Evolutionary conservation across 2,113 vertebrate species (phyloP).

Genomic region (Damaliscus lunatus): DNA sequence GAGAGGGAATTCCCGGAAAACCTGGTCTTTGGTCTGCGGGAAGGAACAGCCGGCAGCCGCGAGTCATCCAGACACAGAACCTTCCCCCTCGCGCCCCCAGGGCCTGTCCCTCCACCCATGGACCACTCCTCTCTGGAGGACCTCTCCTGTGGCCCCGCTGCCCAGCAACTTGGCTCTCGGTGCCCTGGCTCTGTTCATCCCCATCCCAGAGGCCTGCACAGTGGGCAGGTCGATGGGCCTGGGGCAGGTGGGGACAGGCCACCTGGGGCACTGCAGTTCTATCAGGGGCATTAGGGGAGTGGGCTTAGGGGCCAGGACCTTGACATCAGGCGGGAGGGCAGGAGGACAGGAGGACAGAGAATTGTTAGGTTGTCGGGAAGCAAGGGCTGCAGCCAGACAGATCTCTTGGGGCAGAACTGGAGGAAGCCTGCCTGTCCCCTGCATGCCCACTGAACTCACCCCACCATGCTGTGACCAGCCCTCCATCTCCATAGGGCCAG

Average conservation of each 20-base stretch:
- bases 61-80: neutral
- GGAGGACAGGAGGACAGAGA: too few relatives aligned
- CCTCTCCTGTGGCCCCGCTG: neutral
- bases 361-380: neutral
- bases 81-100: fast-evolving
- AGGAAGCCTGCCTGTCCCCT: neutral
- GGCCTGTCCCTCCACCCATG: neutral
- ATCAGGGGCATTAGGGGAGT: neutral
- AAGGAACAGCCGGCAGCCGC: fast-evolving
- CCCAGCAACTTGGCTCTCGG: neutral
- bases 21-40: neutral
- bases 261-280: neutral
- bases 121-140: neutral
- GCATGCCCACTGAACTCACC: neutral
- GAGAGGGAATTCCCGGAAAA: fast-evolving
- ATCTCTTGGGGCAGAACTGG: neutral
- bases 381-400: too few relatives aligned
- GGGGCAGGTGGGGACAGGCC: neutral
- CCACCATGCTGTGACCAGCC: neutral
- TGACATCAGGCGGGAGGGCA: fast-evolving
- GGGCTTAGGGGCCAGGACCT: neutral
- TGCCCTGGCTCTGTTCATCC: neutral
- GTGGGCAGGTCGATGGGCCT: fast-evolving
- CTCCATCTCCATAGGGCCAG: neutral
- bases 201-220: neutral